Base-by-base conservation (phyloP, 2,888 invertebrate species). In the Cetonia aurata region DNA sequence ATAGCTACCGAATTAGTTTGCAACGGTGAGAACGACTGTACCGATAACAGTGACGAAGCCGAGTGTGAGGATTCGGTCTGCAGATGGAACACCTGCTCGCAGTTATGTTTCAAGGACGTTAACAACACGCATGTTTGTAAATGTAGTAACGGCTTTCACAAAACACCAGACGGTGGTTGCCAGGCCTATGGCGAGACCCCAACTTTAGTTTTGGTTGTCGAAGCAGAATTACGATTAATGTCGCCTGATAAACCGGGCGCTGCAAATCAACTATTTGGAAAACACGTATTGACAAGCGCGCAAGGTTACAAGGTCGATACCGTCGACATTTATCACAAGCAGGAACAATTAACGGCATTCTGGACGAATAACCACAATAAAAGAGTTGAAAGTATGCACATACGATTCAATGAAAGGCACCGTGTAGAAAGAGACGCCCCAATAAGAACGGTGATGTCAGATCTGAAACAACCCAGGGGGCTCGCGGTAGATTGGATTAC, bases 21-120 rank as follows among this genome's bases (percentile, higher is more conserved):
- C 82, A 93, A 95, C 85, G 92, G 92, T 0, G 89, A 90, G 75
- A 86, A 87, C 65, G 93, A 95, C 83, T 95, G 95, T 80, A 87
- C 87, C 0, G 92, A 93, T 84, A 90, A 89, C 46, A 89, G 91
- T 46, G 95, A 95, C 37, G 72, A 72, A 66, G 31, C 74, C 13
- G 78, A 80, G 52, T 83, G 82, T 69, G 75, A 77, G 37, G 75
- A 76, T 41, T 76, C 80, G 0, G 73, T 78, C 10, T 93, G 93
- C 81, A 85, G 87, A 67, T 93, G 93, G 88, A 90, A 91, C 56
- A 86, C 90, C 3, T 96, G 96, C 81, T 91, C 95, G 17, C 95
- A 96, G 83, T 86, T 91, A 67, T 95, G 94, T 80, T 87, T 91
- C 17, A 88, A 88, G 70, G 88, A 89, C 75, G 25, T 15, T 71